Conservation (phyloP, 2,888 invertebrate genomes). For the Tetheella fluctuosa region DNA sequence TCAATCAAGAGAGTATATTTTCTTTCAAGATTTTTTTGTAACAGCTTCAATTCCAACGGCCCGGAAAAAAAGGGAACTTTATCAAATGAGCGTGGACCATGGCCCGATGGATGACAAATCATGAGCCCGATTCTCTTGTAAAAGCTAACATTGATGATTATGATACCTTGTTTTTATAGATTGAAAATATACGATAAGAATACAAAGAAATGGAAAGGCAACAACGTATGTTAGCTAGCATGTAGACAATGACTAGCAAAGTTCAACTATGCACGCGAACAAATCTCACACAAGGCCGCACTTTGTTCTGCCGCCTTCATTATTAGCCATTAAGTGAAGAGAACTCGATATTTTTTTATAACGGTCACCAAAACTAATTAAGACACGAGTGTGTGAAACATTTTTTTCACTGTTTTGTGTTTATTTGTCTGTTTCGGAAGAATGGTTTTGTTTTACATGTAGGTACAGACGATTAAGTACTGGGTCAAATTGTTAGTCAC, state of each 20-base stretch:
- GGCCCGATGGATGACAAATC: too few relatives aligned
- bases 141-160: background rate
- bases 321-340: background rate
- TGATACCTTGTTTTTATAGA: background rate
- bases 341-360: background rate
- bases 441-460: background rate
- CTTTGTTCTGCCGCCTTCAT: conserved; percentile 14
- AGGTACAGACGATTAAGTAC: background rate
- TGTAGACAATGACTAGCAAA: conserved; percentile 35
- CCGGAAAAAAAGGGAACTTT: too few relatives aligned
- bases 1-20: too few relatives aligned
- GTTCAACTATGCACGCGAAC: conserved; percentile 31
- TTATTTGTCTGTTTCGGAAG: background rate
- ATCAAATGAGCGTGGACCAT: too few relatives aligned
- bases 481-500: background rate
- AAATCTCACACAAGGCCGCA: conserved; percentile 24
- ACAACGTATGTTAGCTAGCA: conserved; percentile 16
- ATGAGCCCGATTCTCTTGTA: background rate
- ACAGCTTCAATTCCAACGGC: too few relatives aligned
- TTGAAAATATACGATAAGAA: background rate
- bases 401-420: background rate
- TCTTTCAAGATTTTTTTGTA: too few relatives aligned
- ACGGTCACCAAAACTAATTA: background rate
- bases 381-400: background rate
- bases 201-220: conserved; percentile 37